phyloP scores from a whole-genome alignment of 2,797 vertebrate species.

The Urophycis tenuis region DNA sequence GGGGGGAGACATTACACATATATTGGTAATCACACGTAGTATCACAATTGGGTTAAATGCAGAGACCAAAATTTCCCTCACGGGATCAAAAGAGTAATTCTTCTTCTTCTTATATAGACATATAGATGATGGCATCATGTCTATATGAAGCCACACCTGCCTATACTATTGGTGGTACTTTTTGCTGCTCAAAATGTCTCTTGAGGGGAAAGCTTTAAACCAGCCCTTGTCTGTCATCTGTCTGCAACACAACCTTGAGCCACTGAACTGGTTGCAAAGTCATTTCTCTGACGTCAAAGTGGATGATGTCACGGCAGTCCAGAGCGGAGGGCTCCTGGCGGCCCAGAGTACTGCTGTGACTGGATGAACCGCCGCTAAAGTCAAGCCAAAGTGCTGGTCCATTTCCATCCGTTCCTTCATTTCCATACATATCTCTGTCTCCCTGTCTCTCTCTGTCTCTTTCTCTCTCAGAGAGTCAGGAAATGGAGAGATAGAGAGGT shows the following conservation, averaged over 20 bases:
- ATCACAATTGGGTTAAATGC: too few relatives aligned
- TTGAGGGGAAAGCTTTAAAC: neutral
- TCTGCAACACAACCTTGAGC: neutral
- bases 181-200: too few relatives aligned
- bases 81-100: too few relatives aligned
- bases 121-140: too few relatives aligned
- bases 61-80: too few relatives aligned
- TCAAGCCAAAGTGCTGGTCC: neutral
- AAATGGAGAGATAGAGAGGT: neutral
- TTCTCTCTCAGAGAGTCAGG: too few relatives aligned
- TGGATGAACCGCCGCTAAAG: slow-evolving; percentile 9
- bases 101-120: too few relatives aligned
- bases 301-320: slow-evolving; percentile 4
- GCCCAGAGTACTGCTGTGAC: slow-evolving; percentile 18
- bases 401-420: neutral
- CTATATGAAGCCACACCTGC: too few relatives aligned
- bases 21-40: too few relatives aligned
- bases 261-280: neutral
- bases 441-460: too few relatives aligned
- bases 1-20: neutral
- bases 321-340: neutral
- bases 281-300: neutral
- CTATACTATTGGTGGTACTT: too few relatives aligned
- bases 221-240: neutral
- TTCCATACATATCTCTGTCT: slow-evolving; percentile 7